Conservation (phyloP, 2,888 invertebrate genomes). For the Folsomia manolachei region DNA sequence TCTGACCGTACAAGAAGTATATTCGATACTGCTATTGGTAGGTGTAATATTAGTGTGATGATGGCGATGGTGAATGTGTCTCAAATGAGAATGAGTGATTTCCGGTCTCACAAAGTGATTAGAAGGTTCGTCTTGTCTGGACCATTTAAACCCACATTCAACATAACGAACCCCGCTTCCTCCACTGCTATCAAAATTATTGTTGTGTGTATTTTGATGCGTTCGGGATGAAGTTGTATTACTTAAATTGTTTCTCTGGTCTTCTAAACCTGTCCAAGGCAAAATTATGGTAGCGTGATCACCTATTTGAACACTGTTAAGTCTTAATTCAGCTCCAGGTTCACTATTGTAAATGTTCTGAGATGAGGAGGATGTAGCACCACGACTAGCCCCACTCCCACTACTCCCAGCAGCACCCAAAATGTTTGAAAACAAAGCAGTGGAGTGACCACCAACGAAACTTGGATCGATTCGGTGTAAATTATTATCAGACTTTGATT, state of each 20-base stretch:
- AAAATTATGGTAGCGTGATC: constrained; percentile 49
- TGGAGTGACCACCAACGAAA: neutral
- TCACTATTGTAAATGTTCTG: constrained; percentile 28
- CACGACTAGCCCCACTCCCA: constrained; percentile 5
- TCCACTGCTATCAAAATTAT: constrained; percentile 32
- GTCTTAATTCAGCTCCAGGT: constrained; percentile 33
- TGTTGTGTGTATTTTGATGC: constrained; percentile 45
- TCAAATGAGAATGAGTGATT: constrained; percentile 4
- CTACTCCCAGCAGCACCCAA: neutral
- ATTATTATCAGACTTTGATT: constrained; percentile 52
- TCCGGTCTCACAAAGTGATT: constrained; percentile 1
- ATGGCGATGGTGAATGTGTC: too few species aligned
- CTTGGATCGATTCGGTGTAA: constrained; percentile 46
- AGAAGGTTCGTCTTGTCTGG: neutral
- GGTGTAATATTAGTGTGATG: neutral
- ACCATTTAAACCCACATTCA: constrained; percentile 30
- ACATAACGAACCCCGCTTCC: constrained; percentile 41
- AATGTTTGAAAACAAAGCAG: neutral
- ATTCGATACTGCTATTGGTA: neutral
- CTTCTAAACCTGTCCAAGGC: constrained; percentile 48
- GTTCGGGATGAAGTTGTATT: constrained; percentile 33
- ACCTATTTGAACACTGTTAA: constrained; percentile 50
- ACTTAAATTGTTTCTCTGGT: constrained; percentile 46
- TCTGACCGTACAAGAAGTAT: neutral
- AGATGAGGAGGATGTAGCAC: constrained; percentile 24